Evolutionary conservation across 2,888 invertebrate species (phyloP).

Genomic region (Amiota minor): DNA sequence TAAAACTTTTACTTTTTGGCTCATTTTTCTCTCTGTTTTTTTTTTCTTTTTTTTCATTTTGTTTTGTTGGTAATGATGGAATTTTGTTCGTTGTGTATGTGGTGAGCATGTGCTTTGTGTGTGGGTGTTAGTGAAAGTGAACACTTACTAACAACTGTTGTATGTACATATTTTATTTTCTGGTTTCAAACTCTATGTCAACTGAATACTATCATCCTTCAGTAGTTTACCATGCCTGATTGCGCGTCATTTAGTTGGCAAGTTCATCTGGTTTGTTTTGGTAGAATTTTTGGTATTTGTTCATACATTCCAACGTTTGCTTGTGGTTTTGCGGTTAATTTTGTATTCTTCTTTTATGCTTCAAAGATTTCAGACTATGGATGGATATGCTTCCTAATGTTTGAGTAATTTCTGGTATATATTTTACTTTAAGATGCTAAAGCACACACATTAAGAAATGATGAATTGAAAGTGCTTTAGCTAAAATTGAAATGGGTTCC

Average conservation of each 20-base stretch:
- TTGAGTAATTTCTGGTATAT: too few relatives aligned
- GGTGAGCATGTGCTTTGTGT: neutral
- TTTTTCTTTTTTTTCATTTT: conserved; percentile 27
- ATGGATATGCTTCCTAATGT: too few relatives aligned
- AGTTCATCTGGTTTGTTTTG: conserved; percentile 9
- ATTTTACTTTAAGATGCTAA: too few relatives aligned
- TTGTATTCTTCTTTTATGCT: conserved; percentile 57
- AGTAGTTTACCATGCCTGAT: neutral
- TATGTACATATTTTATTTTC: neutral
- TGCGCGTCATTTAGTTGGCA: conserved; percentile 12
- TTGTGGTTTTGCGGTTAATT: conserved; percentile 27
- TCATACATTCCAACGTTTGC: neutral
- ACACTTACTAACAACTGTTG: neutral
- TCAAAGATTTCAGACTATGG: conserved; percentile 48
- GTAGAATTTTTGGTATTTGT: neutral
- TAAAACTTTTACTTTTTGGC: conserved; percentile 35
- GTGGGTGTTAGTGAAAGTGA: neutral
- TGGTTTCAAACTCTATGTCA: neutral
- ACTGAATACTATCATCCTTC: neutral
- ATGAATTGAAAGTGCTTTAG: too few relatives aligned
- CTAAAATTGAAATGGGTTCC: too few relatives aligned
- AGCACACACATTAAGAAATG: too few relatives aligned
- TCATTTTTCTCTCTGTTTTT: conserved; percentile 52
- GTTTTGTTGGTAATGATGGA: neutral
- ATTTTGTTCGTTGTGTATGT: neutral